These are phyloP conservation scores for Coelopa pilipes DNA, from an alignment of 2,888 invertebrate genomes.

Conservation along the genomic window DNA sequence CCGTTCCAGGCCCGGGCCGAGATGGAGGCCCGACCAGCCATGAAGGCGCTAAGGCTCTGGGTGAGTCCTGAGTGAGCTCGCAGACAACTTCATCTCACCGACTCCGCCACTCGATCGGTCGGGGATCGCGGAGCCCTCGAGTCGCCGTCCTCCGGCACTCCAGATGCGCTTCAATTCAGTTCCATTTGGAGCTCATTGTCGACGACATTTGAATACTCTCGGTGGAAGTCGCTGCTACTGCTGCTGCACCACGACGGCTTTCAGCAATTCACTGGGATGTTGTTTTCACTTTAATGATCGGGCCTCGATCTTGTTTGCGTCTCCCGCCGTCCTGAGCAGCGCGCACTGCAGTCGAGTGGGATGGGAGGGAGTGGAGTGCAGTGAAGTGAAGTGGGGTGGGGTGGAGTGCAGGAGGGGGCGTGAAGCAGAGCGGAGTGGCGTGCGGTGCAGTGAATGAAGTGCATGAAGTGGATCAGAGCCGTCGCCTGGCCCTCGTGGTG, in stretches of 20 bases:
- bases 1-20: neutral
- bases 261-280: too few relatives aligned
- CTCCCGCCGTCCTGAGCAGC: neutral
- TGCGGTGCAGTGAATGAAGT: too few relatives aligned
- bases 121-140: neutral
- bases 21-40: constrained; percentile 10
- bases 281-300: constrained; percentile 10
- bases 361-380: too few relatives aligned
- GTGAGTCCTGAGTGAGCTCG: neutral
- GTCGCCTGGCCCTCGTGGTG: constrained; percentile 1
- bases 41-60: constrained; percentile 28
- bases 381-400: too few relatives aligned
- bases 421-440: too few relatives aligned
- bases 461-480: neutral
- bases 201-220: neutral
- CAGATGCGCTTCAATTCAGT: neutral
- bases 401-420: too few relatives aligned
- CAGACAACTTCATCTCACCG: constrained; percentile 14
- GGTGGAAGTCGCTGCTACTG: neutral
- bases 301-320: constrained; percentile 19
- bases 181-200: neutral
- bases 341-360: too few relatives aligned
- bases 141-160: neutral
- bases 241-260: too few relatives aligned
- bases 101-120: constrained; percentile 1